Conservation (phyloP, 2,888 invertebrate species). For the Willowsia nigromaculata region DNA sequence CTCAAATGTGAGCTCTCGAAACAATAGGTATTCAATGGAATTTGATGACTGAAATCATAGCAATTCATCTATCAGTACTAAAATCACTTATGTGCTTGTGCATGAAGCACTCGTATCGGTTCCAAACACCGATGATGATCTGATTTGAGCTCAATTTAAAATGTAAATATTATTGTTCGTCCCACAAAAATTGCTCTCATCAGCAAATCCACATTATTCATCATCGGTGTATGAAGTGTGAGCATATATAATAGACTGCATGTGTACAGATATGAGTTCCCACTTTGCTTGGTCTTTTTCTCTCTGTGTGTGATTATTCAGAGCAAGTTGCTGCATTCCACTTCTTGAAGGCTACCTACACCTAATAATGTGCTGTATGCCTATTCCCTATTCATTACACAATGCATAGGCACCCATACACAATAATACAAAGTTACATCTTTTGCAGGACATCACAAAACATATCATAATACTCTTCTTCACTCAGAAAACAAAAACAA, state of each 20-base stretch:
- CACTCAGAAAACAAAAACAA: conserved; percentile 6
- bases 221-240: not conserved
- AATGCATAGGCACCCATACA: not conserved
- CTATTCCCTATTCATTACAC: not conserved
- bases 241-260: too few species aligned
- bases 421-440: not conserved
- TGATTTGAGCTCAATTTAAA: not conserved
- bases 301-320: not conserved
- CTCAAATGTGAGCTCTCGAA: too few species aligned
- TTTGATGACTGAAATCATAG: too few species aligned
- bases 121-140: too few species aligned
- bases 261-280: not conserved
- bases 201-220: not conserved
- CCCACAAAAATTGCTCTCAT: not conserved
- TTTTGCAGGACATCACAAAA: conserved; percentile 26
- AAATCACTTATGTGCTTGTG: too few species aligned
- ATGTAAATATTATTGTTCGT: conserved; percentile 27
- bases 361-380: not conserved
- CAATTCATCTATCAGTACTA: too few species aligned
- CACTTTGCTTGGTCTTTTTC: not conserved
- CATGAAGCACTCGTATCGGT: not conserved
- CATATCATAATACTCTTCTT: not conserved
- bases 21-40: too few species aligned
- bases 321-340: not conserved
- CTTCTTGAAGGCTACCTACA: not conserved